Conservation (phyloP, 1,140 invertebrate genomes). For the Marisa cornuarietis region DNA sequence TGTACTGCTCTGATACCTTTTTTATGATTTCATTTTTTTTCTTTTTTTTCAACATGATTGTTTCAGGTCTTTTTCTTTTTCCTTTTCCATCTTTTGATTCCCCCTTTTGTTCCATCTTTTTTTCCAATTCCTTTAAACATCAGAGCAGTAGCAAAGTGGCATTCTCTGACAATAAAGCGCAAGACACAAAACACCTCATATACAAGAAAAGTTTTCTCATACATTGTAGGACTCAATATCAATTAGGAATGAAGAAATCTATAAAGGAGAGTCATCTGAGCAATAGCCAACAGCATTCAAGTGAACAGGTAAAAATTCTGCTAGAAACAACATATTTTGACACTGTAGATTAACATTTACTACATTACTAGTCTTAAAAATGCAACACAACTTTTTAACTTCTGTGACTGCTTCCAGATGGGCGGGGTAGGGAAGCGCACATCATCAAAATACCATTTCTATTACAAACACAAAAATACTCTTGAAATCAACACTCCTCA, state of each 20-base stretch:
- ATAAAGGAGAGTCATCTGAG: neutral
- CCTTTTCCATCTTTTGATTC: conserved; percentile 7
- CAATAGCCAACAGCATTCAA: neutral
- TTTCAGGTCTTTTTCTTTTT: conserved; percentile 8
- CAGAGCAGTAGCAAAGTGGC: conserved; percentile 19
- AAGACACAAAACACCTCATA: neutral
- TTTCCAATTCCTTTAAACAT: conserved; percentile 7
- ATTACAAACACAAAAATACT: too few species aligned
- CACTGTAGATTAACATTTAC: neutral
- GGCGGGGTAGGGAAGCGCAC: too few species aligned
- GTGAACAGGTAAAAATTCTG: neutral
- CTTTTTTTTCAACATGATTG: conserved; percentile 2
- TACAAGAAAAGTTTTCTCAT: neutral
- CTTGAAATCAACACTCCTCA: too few species aligned
- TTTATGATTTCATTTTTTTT: conserved; percentile 1
- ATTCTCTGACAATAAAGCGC: neutral
- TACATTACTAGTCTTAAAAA: neutral
- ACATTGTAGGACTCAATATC: too few species aligned
- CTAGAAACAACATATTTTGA: neutral
- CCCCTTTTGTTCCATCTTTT: conserved; percentile 9
- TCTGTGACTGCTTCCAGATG: neutral
- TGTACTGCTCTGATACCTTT: conserved; percentile 15
- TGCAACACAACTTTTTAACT: neutral
- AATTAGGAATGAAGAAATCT: neutral
- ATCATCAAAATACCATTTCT: too few species aligned